Evolutionary conservation across 2,113 vertebrate genomes (phyloP), one percentile per base, ranked within the genome.

Genomic region (Verasper variegatus): DNA sequence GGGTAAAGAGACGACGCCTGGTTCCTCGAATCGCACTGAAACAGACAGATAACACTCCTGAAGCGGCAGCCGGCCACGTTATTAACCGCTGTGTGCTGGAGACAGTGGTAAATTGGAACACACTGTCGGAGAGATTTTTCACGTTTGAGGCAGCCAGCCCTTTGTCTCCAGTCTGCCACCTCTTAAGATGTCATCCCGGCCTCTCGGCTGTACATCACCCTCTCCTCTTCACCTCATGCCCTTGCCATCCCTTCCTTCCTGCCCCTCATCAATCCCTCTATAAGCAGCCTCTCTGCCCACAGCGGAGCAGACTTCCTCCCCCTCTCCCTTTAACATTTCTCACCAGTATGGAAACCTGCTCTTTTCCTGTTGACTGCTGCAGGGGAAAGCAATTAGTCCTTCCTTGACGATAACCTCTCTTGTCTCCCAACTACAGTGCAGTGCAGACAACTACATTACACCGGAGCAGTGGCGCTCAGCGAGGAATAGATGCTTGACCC

Each of bases 391-490:
- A 57, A 71, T 58, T 5, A 49, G 45, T 42, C 45, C 45, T 3
- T 17, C 23, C 31, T 31, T 10, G 0, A 51, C 0, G 8, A n/a
- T 61, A 62, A 54, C 45, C 13, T 63, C 18, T 62, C 40, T 52
- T 68, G 58, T 89, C 71, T 81, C 59, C 77, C 24, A 52, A 45
- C 17, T 81, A 51, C 15, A 91, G 92, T 81, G 58, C 80, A 61
- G 31, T 42, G 74, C 66, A 21, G 82, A 91, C 70, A 93, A 88
- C 86, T 93, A 91, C 82, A 88, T 91, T 24, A 89, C 87, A 58
- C 86, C 89, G 5, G 91, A 92, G 70, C 91, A 92, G 84, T 92
- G 90, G 89, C 23, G 74, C 35, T 82, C 81, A 37, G 84, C 47
- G 21, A 83, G 78, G 74, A 80, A 54, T 69, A 89, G 75, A 67